Evolutionary conservation across 1,140 invertebrate genomes (phyloP).

Genomic region (Hyphantria cunea): DNA sequence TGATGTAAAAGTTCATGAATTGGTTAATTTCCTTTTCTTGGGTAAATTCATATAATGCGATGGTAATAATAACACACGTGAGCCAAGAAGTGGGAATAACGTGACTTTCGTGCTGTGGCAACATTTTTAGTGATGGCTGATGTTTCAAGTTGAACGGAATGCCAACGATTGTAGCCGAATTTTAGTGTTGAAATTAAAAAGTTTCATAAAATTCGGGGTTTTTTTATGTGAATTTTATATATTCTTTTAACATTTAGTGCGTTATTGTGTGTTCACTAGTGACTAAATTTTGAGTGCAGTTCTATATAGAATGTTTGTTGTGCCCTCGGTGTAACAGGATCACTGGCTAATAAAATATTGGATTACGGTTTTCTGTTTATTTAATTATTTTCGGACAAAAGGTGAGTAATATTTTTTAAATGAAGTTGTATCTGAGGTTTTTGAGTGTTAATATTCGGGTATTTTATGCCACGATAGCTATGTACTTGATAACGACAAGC

Average conservation of each 20-base stretch:
- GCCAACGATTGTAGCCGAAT: slow-evolving; percentile 58
- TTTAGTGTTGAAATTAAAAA: slow-evolving; percentile 64
- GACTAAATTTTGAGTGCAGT: slow-evolving; percentile 61
- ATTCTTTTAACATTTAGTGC: slow-evolving; percentile 49
- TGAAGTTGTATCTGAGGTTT: slow-evolving; percentile 13
- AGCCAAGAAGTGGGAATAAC: slow-evolving; percentile 55
- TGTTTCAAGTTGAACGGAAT: slow-evolving; percentile 65
- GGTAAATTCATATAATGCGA: slow-evolving; percentile 1
- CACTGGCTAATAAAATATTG: slow-evolving; percentile 73
- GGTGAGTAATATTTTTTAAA: slow-evolving; percentile 52
- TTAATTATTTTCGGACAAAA: slow-evolving; percentile 58
- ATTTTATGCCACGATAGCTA: slow-evolving; percentile 64
- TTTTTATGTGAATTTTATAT: slow-evolving; percentile 57
- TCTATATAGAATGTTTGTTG: slow-evolving; percentile 69
- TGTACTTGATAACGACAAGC: slow-evolving; percentile 51
- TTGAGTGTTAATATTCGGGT: slow-evolving; percentile 25
- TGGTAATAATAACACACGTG: slow-evolving; percentile 58
- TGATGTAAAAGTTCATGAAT: no score
- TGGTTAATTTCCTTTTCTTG: neutral
- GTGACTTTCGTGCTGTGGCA: slow-evolving; percentile 63
- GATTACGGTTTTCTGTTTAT: slow-evolving; percentile 75
- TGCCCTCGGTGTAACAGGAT: slow-evolving; percentile 75
- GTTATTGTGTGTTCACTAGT: slow-evolving; percentile 61
- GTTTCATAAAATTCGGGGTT: slow-evolving; percentile 63
- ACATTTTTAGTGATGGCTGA: slow-evolving; percentile 78